A percentile compares a stretch with the other conserved stretches of the same genome.
phyloP scores from a whole-genome alignment of 2,113 vertebrate genomes.

The Planiliza haematocheilus region DNA sequence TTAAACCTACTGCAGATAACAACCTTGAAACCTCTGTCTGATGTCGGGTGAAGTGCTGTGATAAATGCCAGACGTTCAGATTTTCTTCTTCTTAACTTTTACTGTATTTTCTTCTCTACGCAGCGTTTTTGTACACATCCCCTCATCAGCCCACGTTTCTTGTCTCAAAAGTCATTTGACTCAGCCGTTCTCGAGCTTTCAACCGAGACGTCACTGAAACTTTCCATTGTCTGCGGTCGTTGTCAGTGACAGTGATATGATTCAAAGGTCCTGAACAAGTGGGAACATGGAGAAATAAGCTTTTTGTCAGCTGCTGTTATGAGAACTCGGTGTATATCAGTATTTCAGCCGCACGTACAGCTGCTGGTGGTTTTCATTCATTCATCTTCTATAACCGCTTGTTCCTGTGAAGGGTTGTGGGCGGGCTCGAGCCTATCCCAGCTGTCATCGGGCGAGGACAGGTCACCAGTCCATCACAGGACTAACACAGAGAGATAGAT shows the following conservation, averaged over 20 bases:
- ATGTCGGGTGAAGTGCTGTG: constrained; percentile 1
- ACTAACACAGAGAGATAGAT: too few species aligned
- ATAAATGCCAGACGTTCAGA: constrained; percentile 5
- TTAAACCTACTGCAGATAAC: too few species aligned
- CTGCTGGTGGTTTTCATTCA: too few species aligned
- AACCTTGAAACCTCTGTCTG: not conserved
- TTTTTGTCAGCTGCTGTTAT: constrained; percentile 1
- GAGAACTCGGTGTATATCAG: too few species aligned
- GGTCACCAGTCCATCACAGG: too few species aligned
- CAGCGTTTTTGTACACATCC: too few species aligned
- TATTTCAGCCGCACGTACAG: constrained; percentile 1
- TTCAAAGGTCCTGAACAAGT: constrained; percentile 2
- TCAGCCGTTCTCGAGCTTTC: not conserved
- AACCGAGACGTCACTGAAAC: not conserved
- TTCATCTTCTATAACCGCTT: too few species aligned
- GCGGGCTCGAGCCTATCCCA: too few species aligned
- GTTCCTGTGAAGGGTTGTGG: too few species aligned
- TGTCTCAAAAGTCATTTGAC: not conserved
- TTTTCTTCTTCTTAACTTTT: not conserved
- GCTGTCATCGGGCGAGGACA: too few species aligned
- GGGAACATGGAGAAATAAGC: not conserved
- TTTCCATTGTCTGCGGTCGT: constrained; percentile 1
- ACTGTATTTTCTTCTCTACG: not conserved
- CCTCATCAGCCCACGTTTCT: not conserved
- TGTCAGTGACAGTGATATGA: not conserved